A percentile compares a stretch with the other conserved stretches of the same genome.
Evolutionary conservation across 1,140 invertebrate species (phyloP).

Genomic region (Drosophila chauvacae): DNA sequence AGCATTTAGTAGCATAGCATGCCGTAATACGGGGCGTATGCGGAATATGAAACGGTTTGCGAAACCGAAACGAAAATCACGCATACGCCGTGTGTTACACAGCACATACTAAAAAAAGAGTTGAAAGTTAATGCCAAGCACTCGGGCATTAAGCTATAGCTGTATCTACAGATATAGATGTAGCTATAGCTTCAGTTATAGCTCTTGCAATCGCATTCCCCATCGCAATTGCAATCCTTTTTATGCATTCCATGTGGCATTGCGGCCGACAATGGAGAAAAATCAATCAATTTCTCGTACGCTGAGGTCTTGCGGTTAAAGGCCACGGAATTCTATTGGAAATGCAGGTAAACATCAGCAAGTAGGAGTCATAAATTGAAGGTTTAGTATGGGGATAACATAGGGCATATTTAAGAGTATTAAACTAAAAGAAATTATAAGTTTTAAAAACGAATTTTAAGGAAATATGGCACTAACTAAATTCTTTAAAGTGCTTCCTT

Average conservation of each 20-base stretch:
- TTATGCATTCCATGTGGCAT: conserved; percentile 54
- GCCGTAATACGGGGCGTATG: conserved; percentile 20
- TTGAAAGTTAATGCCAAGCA: conserved; percentile 15
- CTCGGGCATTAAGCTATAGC: conserved; percentile 3
- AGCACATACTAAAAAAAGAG: conserved; percentile 11
- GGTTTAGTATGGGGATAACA: neutral
- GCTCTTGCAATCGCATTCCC: conserved; percentile 3
- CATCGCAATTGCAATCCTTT: conserved; percentile 47
- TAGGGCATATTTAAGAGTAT: neutral
- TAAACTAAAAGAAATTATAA: no score
- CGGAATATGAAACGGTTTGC: conserved; percentile 1
- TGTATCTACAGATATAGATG: neutral
- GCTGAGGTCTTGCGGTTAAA: conserved; percentile 12
- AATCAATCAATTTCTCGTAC: conserved; percentile 41
- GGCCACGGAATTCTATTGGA: conserved; percentile 1
- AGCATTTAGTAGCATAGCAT: conserved; percentile 44
- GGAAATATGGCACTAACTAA: neutral
- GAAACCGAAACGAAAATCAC: conserved; percentile 43
- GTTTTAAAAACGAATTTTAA: no score
- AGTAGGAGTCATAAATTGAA: neutral
- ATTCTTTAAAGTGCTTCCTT: no score
- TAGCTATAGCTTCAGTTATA: neutral
- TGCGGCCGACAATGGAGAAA: conserved; percentile 43
- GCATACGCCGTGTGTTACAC: conserved; percentile 44
- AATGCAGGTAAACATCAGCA: neutral